A percentile compares a stretch with the other conserved stretches of the same genome.
Evolutionary conservation across 2,113 vertebrate genomes (phyloP).

Genomic region (Apistogramma diplotaenia): DNA sequence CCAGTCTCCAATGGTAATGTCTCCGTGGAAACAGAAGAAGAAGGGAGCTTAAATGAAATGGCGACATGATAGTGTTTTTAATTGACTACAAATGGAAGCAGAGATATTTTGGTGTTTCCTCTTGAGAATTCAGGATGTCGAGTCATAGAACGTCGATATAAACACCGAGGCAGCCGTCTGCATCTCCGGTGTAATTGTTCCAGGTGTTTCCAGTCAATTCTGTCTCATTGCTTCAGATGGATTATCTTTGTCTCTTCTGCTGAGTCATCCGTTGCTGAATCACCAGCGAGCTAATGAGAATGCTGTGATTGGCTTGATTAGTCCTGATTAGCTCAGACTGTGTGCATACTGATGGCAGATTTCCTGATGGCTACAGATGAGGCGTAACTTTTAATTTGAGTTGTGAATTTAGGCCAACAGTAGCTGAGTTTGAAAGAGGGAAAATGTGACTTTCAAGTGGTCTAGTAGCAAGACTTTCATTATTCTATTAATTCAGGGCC

Average conservation of each 20-base stretch:
- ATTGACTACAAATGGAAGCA: constrained; percentile 46
- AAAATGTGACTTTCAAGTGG: constrained; percentile 42
- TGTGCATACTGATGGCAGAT: neutral
- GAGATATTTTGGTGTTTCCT: neutral
- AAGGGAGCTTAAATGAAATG: constrained; percentile 47
- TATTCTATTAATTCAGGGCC: constrained; percentile 43
- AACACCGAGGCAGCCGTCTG: neutral
- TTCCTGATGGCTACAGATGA: constrained; percentile 37
- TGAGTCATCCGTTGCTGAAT: constrained; percentile 25
- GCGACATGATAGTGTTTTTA: constrained; percentile 44
- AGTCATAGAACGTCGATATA: neutral
- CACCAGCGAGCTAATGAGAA: constrained; percentile 21
- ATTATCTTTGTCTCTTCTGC: constrained; percentile 32
- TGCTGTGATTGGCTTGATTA: constrained; percentile 38
- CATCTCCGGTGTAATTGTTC: constrained; percentile 2
- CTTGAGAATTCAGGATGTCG: neutral
- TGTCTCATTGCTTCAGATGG: neutral
- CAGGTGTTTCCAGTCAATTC: constrained; percentile 42
- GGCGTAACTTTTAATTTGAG: constrained; percentile 35
- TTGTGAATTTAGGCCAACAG: constrained; percentile 13
- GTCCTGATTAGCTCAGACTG: constrained; percentile 41
- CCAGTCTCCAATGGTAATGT: constrained; percentile 48
- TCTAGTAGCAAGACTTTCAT: constrained; percentile 21
- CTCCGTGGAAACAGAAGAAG: constrained; percentile 60
- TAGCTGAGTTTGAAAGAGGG: constrained; percentile 6